Conservation (phyloP, 2,113 vertebrate genomes). For the Sorex fumeus region DNA sequence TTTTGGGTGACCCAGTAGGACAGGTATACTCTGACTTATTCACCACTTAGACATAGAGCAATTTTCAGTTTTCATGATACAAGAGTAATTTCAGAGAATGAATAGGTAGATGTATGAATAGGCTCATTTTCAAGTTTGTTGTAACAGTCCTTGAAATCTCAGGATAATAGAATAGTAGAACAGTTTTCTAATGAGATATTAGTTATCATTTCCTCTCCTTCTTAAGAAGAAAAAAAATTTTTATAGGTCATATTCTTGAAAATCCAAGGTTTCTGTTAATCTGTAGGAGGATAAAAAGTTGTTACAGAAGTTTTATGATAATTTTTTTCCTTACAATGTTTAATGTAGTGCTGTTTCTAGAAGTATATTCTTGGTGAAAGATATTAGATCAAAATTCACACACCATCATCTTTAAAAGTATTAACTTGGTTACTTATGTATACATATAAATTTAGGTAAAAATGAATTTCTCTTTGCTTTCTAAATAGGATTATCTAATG, state of each 20-base stretch:
- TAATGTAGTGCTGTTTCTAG: background rate
- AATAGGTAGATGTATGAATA: background rate
- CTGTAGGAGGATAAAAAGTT: background rate
- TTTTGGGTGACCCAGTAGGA: background rate
- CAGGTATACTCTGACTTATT: background rate
- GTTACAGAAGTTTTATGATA: too few relatives aligned
- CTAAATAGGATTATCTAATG: constrained; percentile 2
- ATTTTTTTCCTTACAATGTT: background rate
- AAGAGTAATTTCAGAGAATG: background rate
- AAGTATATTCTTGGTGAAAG: background rate
- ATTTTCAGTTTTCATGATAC: background rate
- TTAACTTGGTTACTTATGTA: background rate
- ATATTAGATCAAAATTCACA: background rate
- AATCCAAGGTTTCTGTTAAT: background rate
- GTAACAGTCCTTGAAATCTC: background rate
- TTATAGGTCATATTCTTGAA: background rate
- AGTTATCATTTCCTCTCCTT: background rate
- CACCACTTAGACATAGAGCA: background rate
- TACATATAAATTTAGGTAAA: constrained; percentile 7
- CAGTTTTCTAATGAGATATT: background rate
- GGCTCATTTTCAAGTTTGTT: background rate
- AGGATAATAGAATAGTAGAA: background rate
- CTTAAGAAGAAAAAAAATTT: constrained; percentile 21
- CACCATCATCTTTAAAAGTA: background rate
- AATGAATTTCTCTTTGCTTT: background rate